Base-by-base conservation (phyloP, 2,888 invertebrate species). In the Eristalinus aeneus region DNA sequence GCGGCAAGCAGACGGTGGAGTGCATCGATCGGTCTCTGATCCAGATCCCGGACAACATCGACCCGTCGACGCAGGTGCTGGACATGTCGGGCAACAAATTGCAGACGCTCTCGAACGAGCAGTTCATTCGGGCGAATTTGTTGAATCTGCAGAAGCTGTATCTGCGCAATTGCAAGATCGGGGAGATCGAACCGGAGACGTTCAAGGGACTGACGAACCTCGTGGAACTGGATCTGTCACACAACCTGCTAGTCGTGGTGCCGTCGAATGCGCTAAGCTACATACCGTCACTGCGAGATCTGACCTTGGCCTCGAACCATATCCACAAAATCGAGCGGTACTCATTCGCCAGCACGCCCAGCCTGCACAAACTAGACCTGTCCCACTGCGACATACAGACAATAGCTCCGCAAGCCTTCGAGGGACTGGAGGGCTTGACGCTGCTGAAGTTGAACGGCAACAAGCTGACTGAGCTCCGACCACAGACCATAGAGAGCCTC, bases 1-100 rank as follows among this genome's bases (percentile, higher is more conserved):
- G 96, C 90, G 98, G 98, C 89, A 98, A 98, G 93, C 97, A 97
- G 92, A 97, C 97, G 68, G 98, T 97, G 84, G 97, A 97, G 93
- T 98, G 98, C 93, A 95, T 96, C 91, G 96, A 97, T 92, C 95
- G 96, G 81, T 95, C 95, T 81, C 94, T 98, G 88, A 97, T 96
- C 90, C 95, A 96, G 75, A 96, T 98, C 88, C 98, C 98, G 63
- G 96, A 96, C 90, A 95, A 95, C 90, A 96, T 97, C 88, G 97
- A 97, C 92, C 95, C 96, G 56, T 97, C 96, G 89, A 98, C 98
- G 39, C 98, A 98, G 94, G 97, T 98, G 89, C 94, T 98, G 91
- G 97, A 98, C 93, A 94, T 97, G 92, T 97, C 97, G 88, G 96
- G 96, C 88, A 98, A 98, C 93, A 96, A 97, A 92, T 94, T 98